Evolutionary conservation across 1,140 invertebrate species (phyloP).

Genomic region (Bombus sylvicola): DNA sequence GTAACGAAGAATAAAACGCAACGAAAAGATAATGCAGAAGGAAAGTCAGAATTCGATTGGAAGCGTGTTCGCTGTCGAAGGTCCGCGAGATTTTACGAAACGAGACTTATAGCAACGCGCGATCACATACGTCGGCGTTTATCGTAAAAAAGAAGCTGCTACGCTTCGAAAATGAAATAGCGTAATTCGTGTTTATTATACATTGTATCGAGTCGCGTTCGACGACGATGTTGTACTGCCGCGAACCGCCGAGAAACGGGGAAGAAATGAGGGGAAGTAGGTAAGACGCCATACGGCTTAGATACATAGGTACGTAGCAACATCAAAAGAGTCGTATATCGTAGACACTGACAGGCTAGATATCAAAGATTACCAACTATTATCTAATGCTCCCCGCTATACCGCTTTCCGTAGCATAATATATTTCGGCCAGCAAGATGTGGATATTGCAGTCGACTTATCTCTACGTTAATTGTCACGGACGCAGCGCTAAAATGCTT

Average conservation of each 20-base stretch:
- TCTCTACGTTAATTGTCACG: conserved; percentile 67
- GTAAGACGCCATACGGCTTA: conserved; percentile 21
- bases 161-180: background rate
- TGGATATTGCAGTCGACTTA: conserved; percentile 64
- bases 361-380: conserved; percentile 43
- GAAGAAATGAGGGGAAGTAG: conserved; percentile 14
- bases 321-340: conserved; percentile 30
- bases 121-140: background rate
- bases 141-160: no score
- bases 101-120: background rate
- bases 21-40: no score
- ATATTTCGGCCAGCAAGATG: conserved; percentile 61
- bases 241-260: background rate
- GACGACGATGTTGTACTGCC: background rate
- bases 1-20: background rate
- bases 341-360: conserved; percentile 41
- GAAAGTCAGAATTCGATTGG: background rate
- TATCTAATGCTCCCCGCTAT: conserved; percentile 28
- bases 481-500: conserved; percentile 71
- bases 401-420: conserved; percentile 48
- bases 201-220: background rate
- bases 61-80: background rate
- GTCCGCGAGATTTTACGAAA: background rate
- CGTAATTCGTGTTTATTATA: background rate
- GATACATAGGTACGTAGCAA: conserved; percentile 25